A percentile compares a stretch with the other conserved stretches of the same genome.
Conservation (phyloP, 2,888 invertebrate species). For the Drosophila meridionalis region DNA sequence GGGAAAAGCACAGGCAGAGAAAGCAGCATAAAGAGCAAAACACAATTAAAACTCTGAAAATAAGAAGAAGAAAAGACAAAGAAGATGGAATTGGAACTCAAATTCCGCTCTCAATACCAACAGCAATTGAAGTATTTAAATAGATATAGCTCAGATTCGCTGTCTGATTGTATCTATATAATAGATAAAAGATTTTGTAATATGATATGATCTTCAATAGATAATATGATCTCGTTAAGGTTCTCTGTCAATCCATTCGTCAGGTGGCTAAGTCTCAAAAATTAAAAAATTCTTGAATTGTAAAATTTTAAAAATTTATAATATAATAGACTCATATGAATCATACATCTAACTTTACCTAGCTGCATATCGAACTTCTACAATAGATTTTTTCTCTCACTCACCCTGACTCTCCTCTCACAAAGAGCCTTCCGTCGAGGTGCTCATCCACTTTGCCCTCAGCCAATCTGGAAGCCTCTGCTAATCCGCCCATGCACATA, state of each 20-base stretch:
- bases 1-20: conserved; percentile 32
- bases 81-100: conserved; percentile 3
- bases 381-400: not conserved
- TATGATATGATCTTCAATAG: no score
- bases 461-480: conserved; percentile 54
- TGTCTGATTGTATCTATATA: no score
- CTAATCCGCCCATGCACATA: conserved; percentile 60
- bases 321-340: not conserved
- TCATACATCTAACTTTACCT: not conserved
- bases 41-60: conserved; percentile 34
- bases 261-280: not conserved
- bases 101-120: not conserved
- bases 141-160: not conserved
- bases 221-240: no score
- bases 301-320: no score
- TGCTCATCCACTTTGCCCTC: conserved; percentile 26
- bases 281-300: not conserved
- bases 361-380: not conserved
- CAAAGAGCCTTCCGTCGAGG: conserved; percentile 19
- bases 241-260: no score
- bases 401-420: not conserved
- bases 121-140: not conserved
- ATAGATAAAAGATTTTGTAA: no score
- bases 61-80: conserved; percentile 10
- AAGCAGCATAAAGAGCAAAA: conserved; percentile 25